phyloP scores from a whole-genome alignment of 2,888 invertebrate species.

The Drosophila mettleri region DNA sequence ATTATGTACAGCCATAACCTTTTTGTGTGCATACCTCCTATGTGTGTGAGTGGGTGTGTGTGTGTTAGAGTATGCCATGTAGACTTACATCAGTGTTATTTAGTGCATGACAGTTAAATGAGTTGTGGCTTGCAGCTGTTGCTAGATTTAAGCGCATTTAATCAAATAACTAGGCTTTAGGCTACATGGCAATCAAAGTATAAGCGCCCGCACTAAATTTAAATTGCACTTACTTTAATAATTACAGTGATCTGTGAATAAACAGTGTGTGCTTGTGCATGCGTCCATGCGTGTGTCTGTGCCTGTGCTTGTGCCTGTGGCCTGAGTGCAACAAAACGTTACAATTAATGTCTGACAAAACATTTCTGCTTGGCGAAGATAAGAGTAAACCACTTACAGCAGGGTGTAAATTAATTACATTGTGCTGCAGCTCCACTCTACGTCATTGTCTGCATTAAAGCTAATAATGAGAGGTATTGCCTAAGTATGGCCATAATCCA shows the following conservation, averaged over 20 bases:
- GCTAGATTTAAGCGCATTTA: conserved; percentile 59
- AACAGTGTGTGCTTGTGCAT: conserved; percentile 2
- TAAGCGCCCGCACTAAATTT: conserved; percentile 29
- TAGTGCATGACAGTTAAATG: conserved; percentile 81
- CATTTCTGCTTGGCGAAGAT: conserved; percentile 10
- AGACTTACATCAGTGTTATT: conserved; percentile 73
- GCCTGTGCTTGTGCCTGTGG: background rate
- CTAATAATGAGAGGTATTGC: conserved; percentile 26
- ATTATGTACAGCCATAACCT: conserved; percentile 63
- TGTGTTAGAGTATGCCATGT: conserved; percentile 39
- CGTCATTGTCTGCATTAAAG: conserved; percentile 5
- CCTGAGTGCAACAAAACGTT: conserved; percentile 5
- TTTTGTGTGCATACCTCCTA: conserved; percentile 12
- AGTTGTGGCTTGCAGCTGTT: conserved; percentile 71
- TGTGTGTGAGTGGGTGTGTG: conserved; percentile 1
- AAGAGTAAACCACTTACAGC: conserved; percentile 6
- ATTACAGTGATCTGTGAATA: conserved; percentile 20
- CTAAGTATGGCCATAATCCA: conserved; percentile 5
- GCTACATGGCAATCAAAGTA: conserved; percentile 36
- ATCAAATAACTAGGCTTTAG: conserved; percentile 57
- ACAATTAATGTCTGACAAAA: conserved; percentile 24
- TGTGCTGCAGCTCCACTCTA: background rate
- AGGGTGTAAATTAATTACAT: conserved; percentile 10
- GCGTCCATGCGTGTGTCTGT: background rate
- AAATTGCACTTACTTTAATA: conserved; percentile 32